Conservation (phyloP, 2,113 vertebrate genomes). For the Megalops atlanticus region DNA sequence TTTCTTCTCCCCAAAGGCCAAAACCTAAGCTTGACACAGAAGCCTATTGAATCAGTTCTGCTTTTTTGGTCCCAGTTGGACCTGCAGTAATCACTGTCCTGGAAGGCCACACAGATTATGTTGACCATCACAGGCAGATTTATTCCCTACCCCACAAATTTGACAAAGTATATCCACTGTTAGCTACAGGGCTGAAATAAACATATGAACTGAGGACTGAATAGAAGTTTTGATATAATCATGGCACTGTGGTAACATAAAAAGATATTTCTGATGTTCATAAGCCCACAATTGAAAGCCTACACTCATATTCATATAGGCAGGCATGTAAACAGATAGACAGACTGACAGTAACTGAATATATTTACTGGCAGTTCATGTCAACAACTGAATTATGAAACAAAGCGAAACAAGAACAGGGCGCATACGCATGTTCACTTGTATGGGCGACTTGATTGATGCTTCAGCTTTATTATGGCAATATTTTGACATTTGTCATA, state of each 20-base stretch:
- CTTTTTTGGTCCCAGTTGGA: neutral
- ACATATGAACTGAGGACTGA: too few species aligned
- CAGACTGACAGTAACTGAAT: too few species aligned
- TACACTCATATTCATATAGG: too few species aligned
- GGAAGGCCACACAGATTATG: neutral
- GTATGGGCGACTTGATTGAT: neutral
- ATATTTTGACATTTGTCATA: neutral
- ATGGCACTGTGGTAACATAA: too few species aligned
- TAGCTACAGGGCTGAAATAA: too few species aligned
- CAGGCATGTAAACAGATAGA: neutral
- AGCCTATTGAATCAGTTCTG: neutral
- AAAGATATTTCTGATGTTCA: too few species aligned
- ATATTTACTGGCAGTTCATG: neutral
- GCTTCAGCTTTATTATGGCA: neutral
- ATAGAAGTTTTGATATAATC: too few species aligned
- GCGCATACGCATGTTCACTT: neutral
- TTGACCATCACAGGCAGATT: neutral
- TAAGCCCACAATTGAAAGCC: too few species aligned
- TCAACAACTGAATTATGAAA: neutral
- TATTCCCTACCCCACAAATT: neutral
- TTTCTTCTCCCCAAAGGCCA: neutral
- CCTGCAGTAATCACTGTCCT: neutral
- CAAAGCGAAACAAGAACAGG: neutral
- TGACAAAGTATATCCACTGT: too few species aligned
- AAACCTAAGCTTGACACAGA: slow-evolving; percentile 7